Percentiles rank a stretch among this genome's conserved stretches.
Conservation (phyloP, 2,113 vertebrate genomes). For the Muntiacus reevesi region DNA sequence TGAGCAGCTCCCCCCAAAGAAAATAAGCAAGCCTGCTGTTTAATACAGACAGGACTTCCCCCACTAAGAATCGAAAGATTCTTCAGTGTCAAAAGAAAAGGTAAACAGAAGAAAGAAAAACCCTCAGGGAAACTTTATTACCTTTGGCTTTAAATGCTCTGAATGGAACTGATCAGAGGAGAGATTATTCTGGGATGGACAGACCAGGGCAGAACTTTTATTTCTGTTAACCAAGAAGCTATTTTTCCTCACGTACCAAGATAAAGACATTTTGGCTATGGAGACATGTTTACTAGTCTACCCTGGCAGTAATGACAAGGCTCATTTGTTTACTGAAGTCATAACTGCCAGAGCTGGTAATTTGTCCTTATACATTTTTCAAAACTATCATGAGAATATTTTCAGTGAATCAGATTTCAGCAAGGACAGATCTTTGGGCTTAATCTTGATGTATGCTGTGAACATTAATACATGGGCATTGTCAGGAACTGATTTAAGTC, state of each 20-base stretch:
- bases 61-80: background rate
- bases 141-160: constrained; percentile 4
- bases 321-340: constrained; percentile 63
- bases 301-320: constrained; percentile 54
- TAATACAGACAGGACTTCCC: background rate
- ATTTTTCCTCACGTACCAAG: background rate
- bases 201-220: background rate
- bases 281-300: constrained; percentile 43
- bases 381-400: constrained; percentile 36
- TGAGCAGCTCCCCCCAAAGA: background rate
- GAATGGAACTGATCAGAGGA: background rate
- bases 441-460: constrained; percentile 23
- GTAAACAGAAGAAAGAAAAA: background rate
- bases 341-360: constrained; percentile 57
- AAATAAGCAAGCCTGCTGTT: background rate
- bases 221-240: background rate
- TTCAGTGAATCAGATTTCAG: constrained; percentile 58
- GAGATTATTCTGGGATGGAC: background rate
- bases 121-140: background rate
- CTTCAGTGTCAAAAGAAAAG: background rate
- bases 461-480: background rate
- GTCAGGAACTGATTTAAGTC: constrained; percentile 42
- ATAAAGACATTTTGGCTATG: constrained; percentile 22
- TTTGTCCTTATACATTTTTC: constrained; percentile 42
- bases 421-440: constrained; percentile 38